Conservation (phyloP, 2,797 vertebrate species). For the Ispidina lecontei region DNA sequence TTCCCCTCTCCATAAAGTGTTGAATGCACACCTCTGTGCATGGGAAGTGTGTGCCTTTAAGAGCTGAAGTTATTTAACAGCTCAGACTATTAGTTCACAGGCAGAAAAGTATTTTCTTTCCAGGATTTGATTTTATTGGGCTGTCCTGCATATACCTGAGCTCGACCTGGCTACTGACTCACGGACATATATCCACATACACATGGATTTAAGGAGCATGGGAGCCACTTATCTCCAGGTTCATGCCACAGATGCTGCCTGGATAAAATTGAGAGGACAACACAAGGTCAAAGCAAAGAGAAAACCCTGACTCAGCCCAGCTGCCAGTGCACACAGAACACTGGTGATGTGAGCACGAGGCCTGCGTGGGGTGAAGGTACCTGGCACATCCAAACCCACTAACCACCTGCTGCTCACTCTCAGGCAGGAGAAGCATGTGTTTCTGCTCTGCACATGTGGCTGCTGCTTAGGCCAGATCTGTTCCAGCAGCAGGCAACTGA, state of each 20-base stretch:
- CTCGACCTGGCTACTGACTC: neutral
- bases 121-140: constrained; percentile 52
- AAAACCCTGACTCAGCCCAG: neutral
- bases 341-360: fast-evolving
- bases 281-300: neutral
- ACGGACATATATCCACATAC: fast-evolving
- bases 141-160: constrained; percentile 11
- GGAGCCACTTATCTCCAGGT: neutral
- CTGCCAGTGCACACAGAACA: fast-evolving
- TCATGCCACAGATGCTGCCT: neutral
- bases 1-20: constrained; percentile 64
- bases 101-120: constrained; percentile 53
- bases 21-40: constrained; percentile 67
- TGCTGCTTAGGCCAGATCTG: neutral
- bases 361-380: neutral
- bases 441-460: neutral
- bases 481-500: neutral
- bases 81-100: constrained; percentile 68
- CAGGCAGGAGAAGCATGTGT: neutral
- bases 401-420: neutral
- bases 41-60: constrained; percentile 56
- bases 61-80: constrained; percentile 66
- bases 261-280: neutral
- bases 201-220: neutral
- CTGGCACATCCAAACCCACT: neutral